Base-by-base conservation (phyloP, 2,797 vertebrate genomes). In the Kryptolebias ocellatus region DNA sequence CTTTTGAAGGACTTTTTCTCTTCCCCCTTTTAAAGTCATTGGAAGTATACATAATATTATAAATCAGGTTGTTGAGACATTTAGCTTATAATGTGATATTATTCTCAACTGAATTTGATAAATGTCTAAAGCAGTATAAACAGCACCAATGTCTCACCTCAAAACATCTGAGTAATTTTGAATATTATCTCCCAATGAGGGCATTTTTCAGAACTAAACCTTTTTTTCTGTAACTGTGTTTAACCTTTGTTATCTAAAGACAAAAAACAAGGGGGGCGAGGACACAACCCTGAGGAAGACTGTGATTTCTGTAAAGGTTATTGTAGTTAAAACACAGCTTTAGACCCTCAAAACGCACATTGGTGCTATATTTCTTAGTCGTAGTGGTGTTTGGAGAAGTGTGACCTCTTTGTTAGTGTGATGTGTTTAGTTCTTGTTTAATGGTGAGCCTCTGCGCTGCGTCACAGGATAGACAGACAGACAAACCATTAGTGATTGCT, bases 401-500 rank as follows among this genome's bases (percentile, higher is more conserved):
- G 14, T 53, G 17, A 46, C 63, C 64, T 70, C 67, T 75, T 14
- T 72, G 62, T 55, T 66, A 57, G 67, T 7, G 58, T 44, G 64
- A 77, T 54, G 68, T 77, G 80, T 84, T 85, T 68, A 74, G 72
- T 44, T 44, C 54, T 66, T 56, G 78, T 78, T 84, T 69, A 71
- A 71, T 71, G 49, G 68, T 37, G 12, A 20, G 60, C 55, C 49
- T 84, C 83, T 89, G 84, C 17, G 6, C 72, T 76, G 79, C 16
- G 37, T 88, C 88, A 82, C 57, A 54, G 55, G 5, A 56, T 10
- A 90, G 62, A 84, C 79, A 79, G 65, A 83, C 75, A 79, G 81
- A 78, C 78, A 42, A 68, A 79, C 74, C 72, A 81, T 79, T 64
- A 72, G 78, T 54, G 87, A 91, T 90, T 81, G 80, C 83, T 90